Evolutionary conservation across 2,888 invertebrate species (phyloP), one percentile per base, ranked within the genome.

Genomic region (Cephus pygmeus): DNA sequence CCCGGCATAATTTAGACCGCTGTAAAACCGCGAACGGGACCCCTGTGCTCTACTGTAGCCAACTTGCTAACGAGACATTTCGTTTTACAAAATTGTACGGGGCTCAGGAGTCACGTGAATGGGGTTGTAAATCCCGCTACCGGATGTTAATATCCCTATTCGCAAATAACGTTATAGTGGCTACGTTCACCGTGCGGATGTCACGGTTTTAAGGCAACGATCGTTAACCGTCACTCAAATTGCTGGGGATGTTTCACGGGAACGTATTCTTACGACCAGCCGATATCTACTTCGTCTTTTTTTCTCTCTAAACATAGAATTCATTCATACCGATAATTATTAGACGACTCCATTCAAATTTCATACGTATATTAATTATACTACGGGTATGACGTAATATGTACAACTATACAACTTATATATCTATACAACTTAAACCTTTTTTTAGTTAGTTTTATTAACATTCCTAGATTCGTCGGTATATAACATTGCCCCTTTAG

Each of bases 41-140:
- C 56, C 56, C 56, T 56, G 23, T 56, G 56, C 56, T 56, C 56
- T 23, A 23, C 56, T 56, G 56, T 56, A 85, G 86, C 83, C 82
- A 85, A 87, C 84, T 87, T 85, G 87, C 88, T 90, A 90, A 90
- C 90, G 89, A 90, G 90, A 90, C 88, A 87, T 88, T 89, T 88
- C 87, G 89, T 90, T 90, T 90, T 88, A 88, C 90, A 88, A 90
- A 90, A 90, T 90, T 88, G 87, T 83, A 83, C 85, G 83, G 81
- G 85, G 82, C 81, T 83, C 85, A 83, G 85, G 84, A 85, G 87
- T 84, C 85, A 83, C 83, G 85, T 85, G 85, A 81, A 82, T 79
- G 84, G 82, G 84, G 86, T 84, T 85, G 86, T 90, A 90, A 90
- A 90, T 90, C 80, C 79, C 77, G 81, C 82, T 84, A 87, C 89